These are phyloP conservation scores for Tetramorium parvispinum DNA, from an alignment of 1,140 invertebrate species.

Conservation along the genomic window DNA sequence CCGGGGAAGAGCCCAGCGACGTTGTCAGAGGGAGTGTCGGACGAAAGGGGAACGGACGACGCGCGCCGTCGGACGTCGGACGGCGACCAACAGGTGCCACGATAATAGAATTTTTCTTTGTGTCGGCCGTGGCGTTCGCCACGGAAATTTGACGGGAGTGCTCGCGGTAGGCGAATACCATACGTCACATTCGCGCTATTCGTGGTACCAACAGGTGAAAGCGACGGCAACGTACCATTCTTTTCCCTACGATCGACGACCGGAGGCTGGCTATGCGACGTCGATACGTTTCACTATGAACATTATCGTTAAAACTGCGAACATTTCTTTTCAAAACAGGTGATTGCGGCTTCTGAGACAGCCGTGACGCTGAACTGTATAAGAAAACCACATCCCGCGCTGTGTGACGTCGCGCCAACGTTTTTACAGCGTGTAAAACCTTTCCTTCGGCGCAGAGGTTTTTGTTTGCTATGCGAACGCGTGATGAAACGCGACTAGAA, in stretches of 20 bases:
- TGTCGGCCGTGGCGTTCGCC: background rate
- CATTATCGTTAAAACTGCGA: background rate
- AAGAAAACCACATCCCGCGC: background rate
- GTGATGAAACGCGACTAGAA: background rate
- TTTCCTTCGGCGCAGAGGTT: constrained; percentile 5
- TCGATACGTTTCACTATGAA: background rate
- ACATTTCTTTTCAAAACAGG: constrained; percentile 25
- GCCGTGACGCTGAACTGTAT: background rate
- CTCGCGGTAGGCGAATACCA: background rate
- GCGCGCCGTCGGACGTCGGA: background rate
- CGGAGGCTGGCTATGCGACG: background rate
- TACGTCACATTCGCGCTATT: background rate
- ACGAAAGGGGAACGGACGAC: constrained; percentile 11
- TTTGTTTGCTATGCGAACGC: background rate
- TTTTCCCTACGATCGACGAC: background rate
- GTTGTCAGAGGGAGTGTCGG: constrained; percentile 14
- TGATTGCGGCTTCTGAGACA: background rate
- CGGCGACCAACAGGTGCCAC: constrained; percentile 60
- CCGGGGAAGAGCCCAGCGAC: constrained; percentile 17
- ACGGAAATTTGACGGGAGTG: constrained; percentile 33
- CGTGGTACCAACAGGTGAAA: background rate
- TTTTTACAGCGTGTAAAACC: constrained; percentile 20
- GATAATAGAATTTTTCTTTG: constrained; percentile 64
- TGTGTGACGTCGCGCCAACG: background rate
- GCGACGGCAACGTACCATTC: background rate